Percentiles rank a stretch among this genome's conserved stretches.
phyloP scores from a whole-genome alignment of 2,113 vertebrate genomes.

The Heptranchias perlo region DNA sequence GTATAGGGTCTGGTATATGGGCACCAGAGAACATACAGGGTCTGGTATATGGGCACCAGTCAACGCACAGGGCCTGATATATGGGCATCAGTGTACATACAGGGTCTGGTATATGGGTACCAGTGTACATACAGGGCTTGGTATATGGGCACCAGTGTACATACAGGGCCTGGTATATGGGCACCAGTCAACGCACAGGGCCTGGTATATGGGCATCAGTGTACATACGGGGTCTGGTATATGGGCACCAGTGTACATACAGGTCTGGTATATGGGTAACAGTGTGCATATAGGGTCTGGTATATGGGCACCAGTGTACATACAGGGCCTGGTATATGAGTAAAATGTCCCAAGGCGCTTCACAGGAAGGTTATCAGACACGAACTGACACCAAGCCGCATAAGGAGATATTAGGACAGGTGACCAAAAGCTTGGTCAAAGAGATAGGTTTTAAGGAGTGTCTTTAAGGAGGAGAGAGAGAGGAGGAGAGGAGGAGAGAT shows the following conservation, averaged over 20 bases:
- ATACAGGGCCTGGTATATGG: neutral
- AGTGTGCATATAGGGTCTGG: neutral
- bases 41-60: neutral
- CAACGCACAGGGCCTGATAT: too few species aligned
- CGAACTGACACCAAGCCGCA: neutral
- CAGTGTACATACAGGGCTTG: neutral
- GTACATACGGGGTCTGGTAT: too few species aligned
- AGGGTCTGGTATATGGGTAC: neutral
- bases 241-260: neutral
- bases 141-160: neutral
- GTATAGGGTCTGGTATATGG: neutral
- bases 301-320: neutral
- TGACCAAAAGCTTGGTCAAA: too few species aligned
- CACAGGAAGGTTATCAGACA: neutral
- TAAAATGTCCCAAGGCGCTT: neutral
- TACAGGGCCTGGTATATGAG: neutral
- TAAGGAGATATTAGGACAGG: too few species aligned
- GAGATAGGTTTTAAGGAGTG: too few species aligned
- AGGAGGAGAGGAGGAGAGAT: too few species aligned
- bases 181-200: neutral
- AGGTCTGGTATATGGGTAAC: neutral
- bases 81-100: neutral
- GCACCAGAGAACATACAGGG: neutral
- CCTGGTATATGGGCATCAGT: neutral
- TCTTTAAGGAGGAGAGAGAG: too few species aligned